Base-by-base conservation (phyloP, 2,888 invertebrate genomes). In the Euphydryas editha region DNA sequence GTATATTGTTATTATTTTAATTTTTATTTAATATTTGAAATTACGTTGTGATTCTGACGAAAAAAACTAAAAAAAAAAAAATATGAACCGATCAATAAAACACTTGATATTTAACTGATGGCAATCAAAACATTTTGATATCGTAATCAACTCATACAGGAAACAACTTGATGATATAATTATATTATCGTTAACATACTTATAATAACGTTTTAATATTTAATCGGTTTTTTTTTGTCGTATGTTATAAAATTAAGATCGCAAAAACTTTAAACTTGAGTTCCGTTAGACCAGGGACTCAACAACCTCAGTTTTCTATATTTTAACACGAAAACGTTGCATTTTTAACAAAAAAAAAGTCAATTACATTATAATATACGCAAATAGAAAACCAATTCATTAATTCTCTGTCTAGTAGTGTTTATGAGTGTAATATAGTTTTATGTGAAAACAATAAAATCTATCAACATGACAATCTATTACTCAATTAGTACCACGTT, bases 401-500 rank as follows among this genome's bases (percentile, higher is more conserved):
- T 44, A 44, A 44, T 6, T 44, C n/a, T 44, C n/a, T 44, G 5
- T 44, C 39, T 39, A 39, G 8, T 44, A 15, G 1, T 51, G 24
- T 51, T 24, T n/a, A 24, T 51, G 42, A 5, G 15, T 51, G 3
- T n/a, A 7, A 24, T 7, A 47, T 11, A 44, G 42, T 44, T 44
- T 44, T 44, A 44, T 44, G n/a, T 44, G 42, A 44, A n/a, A 15
- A 44, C 42, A 44, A 47, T 21, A 37, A 46, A 18, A 21, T n/a
- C 36, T 11, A 47, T 56, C 59, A 44, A 51, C 49, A 30, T 39
- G 15, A 39, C 55, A 56, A 44, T 37, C 18, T 51, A 42, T 49
- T 49, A 58, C 61, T 62, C 42, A 56, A 69, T 66, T 60, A 69
- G 46, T 39, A 30, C 4, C 30, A 65, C 30, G 44, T 62, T 61